Base-by-base conservation (phyloP, 2,113 vertebrate species). In the Monopterus albus region DNA sequence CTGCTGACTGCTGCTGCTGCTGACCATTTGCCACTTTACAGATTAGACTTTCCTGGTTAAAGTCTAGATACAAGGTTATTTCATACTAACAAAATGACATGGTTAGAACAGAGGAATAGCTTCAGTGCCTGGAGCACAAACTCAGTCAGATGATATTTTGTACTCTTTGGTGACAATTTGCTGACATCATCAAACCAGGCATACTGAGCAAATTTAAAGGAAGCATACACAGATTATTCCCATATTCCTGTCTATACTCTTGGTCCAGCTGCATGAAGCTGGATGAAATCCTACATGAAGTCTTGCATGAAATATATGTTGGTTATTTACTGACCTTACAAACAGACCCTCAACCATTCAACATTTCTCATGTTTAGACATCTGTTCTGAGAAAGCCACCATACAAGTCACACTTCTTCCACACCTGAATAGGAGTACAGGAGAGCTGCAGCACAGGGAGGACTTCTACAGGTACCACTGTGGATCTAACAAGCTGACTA, bases 131-230 rank as follows among this genome's bases (percentile, higher is more conserved):
- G 61, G 39, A 63, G 53, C 38, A 67, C 42, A 72, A 28, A 39
- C 42, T 29, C 1, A 15, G 10, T n/a, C 2, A 14, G 21, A 18
- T 49, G 11, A n/a, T 11, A 3, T 29, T 8, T 12, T 43, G 26
- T n/a, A 26, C 33, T 83, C 79, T 79, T 74, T 77, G 72, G 72
- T 71, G 46, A 47, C 7, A 25, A 57, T 28, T 63, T 5, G 23
- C 3, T 69, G 11, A 3, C 38, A 21, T 12, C 13, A 13, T 36
- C 9, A 12, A 29, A 61, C 13, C 38, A 29, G 35, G 46, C 23
- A 31, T 64, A 56, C 45, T 21, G 50, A 31, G 12, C 39, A 38
- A 4, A 57, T 56, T 26, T 23, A 50, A 43, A 46, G 26, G 33
- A 61, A 45, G 35, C 7, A 1, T 47, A 26, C 4, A 5, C 42